Evolutionary conservation across 2,797 vertebrate species (phyloP), one percentile per base, ranked within the genome.

Genomic region (Acipenser transmontanus): DNA sequence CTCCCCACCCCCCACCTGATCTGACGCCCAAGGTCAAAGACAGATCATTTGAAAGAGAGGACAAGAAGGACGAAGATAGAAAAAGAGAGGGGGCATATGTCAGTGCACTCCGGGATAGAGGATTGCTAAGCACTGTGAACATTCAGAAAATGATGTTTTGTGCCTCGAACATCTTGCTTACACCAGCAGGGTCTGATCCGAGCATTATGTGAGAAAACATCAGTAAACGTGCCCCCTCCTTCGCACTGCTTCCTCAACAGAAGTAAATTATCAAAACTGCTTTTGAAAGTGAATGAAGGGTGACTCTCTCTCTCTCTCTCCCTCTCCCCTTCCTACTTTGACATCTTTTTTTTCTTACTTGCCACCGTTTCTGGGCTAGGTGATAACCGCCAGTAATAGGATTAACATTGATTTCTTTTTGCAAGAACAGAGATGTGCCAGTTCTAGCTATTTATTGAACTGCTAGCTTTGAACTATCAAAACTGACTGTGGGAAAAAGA

Each of bases 401-500:
- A 99, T 99, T 98, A 99, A 96, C 95, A 99, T 98, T 99, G 97
- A 99, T 99, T 99, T 98, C 94, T 97, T 97, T 90, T 95, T 95
- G 95, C 94, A 96, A 98, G 96, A 99, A 98, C 96, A 99, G 97
- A 98, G 95, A 98, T 99, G 97, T 97, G 95, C 95, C 95, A 93
- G 96, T 97, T 95, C 93, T 94, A 96, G 95, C 93, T 95, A 98
- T 98, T 98, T 99, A 97, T 96, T 98, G 95, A 97, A 98, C 95
- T 98, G 96, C 94, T 94, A 96, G 97, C 95, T 99, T 99, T 98
- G 96, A 98, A 98, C 97, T 98, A 95, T 96, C 92, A 97, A 96
- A 98, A 93, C 89, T 90, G 90, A 91, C 91, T 92, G 91, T 85
- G 83, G 91, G 88, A 91, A 94, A 34, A 93, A 91, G 82, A 90